Evolutionary conservation across 2,888 invertebrate species (phyloP), one percentile per base, ranked within the genome.

Genomic region (Hypsopygia costalis): DNA sequence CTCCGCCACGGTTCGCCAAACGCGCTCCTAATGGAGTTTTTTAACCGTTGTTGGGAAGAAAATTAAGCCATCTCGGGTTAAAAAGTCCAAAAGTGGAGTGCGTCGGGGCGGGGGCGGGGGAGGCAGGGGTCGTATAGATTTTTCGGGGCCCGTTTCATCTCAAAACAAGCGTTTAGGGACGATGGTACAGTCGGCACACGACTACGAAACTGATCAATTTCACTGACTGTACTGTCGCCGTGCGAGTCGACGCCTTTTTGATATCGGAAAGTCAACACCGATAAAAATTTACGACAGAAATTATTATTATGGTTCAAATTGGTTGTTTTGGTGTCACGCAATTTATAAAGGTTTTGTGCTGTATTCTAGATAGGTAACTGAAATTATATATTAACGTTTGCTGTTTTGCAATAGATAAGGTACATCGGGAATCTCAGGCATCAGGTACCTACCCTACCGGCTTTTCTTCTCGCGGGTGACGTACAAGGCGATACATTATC

Each of bases 11-110:
- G 55, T 55, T 53, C 51, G 50, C 60, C 49, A 54, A 55, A 55
- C 69, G n/a, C n/a, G 58, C 62, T 71, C 63, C 70, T 80, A 80
- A 81, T 75, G 73, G 75, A 71, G 71, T 72, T 77, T 78, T 74
- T 68, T 53, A 73, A 77, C 76, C 71, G 73, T 71, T 69, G 71
- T 75, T 65, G 69, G 69, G 69, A 69, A 75, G 77, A 72, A 81
- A 83, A 85, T 85, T 80, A 81, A 83, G 83, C 76, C 83, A 80
- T 83, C 82, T 83, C 74, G 76, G 77, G 73, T 76, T 79, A 79
- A 83, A 83, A 80, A 77, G 78, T 79, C 75, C 75, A 75, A 77
- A 76, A 76, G 61, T 67, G 63, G 66, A 67, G 74, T 41, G 58
- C 7, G 25, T 6, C 49, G 47, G 45, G 36, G 39, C 41, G 58